A percentile compares a stretch with the other conserved stretches of the same genome.
Conservation (phyloP, 2,113 vertebrate species). For the Tragelaphus strepsiceros region DNA sequence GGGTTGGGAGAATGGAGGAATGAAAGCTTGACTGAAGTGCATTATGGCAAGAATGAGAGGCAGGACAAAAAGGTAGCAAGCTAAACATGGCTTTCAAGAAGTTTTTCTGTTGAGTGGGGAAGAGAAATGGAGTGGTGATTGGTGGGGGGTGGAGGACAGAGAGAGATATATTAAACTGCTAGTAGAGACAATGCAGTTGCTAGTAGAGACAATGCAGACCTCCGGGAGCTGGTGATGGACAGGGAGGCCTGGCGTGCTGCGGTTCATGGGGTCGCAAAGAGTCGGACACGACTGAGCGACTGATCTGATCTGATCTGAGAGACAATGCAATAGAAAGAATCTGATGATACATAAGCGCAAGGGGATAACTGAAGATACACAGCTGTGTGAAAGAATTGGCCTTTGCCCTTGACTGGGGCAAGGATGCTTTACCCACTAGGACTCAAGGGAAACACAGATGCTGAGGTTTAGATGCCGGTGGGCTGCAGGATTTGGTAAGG, state of each 20-base stretch:
- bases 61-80: neutral
- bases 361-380: neutral
- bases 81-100: neutral
- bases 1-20: neutral
- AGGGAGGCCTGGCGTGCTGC: too few species aligned
- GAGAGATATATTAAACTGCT: neutral
- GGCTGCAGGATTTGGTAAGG: neutral
- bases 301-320: too few species aligned
- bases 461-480: neutral
- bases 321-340: neutral
- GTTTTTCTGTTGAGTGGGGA: neutral
- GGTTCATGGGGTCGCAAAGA: too few species aligned
- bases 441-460: neutral
- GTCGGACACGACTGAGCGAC: too few species aligned
- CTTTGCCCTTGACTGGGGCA: neutral
- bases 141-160: neutral
- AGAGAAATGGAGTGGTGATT: neutral
- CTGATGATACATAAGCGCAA: too few species aligned
- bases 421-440: neutral
- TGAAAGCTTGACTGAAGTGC: neutral
- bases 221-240: too few species aligned
- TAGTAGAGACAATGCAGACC: too few species aligned
- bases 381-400: neutral
- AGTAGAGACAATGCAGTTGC: neutral
- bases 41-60: neutral